Evolutionary conservation across 2,888 invertebrate genomes (phyloP), one percentile per base, ranked within the genome.

Genomic region (Candidula unifasciata): DNA sequence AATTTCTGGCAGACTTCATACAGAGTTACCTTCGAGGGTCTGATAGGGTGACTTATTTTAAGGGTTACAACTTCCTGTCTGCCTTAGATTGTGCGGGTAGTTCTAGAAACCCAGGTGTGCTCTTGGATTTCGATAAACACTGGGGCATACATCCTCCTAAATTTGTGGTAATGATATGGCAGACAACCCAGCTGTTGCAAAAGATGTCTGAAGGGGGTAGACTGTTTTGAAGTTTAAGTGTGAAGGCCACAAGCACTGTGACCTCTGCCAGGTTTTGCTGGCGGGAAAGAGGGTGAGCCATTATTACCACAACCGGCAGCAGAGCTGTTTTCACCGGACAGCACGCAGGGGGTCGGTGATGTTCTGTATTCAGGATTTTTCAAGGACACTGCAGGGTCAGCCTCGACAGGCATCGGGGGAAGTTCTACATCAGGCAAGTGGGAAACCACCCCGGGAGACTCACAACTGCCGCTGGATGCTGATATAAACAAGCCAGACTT

Each of bases 381-480:
- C 1, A 35, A 35, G 13, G 64, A 64, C 2, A 2, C n/a, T 0
- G 27, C 33, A n/a, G 37, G 10, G 64, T n/a, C 78, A 13, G 35
- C n/a, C 60, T 66, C 78, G 13, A n/a, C 10, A 18, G 35, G 35
- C 35, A 35, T 16, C 5, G 18, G 0, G 71, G 82, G 82, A 77
- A 83, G 91, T 77, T 92, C 92, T 3, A 92, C 92, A 76, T 92
- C 90, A 2, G 92, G 90, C 82, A 92, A 83, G n/a, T 87, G 79
- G 13, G 87, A 78, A 18, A 86, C 60, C 21, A 33, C 76, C 30
- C 57, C 8, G 30, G 66, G 30, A 16, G 74, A 64, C 24, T 83
- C 87, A 21, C 83, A 80, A 84, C 87, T 18, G 83, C 87, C 71
- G 86, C 86, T 85, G 73, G 86, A 76, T 74, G 69, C 73, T 18